Evolutionary conservation across 2,113 vertebrate genomes (phyloP).

Genomic region (Mesocricetus auratus): DNA sequence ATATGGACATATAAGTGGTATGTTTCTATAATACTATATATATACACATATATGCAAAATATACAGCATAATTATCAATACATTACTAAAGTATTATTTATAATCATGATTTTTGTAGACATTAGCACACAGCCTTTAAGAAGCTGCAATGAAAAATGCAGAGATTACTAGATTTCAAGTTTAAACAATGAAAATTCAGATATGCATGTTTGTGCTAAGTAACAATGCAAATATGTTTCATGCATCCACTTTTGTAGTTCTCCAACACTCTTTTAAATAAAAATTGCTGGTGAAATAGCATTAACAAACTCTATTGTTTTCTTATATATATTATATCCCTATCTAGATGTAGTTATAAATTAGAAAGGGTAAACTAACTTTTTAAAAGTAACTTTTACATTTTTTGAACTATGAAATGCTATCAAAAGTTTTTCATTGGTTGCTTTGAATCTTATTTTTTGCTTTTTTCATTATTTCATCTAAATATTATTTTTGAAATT

Average conservation of each 20-base stretch:
- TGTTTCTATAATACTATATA: slow-evolving; percentile 5
- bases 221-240: slow-evolving; percentile 15
- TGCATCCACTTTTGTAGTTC: not conserved
- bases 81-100: slow-evolving; percentile 15
- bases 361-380: slow-evolving; percentile 42
- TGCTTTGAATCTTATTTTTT: slow-evolving; percentile 7
- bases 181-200: slow-evolving; percentile 51
- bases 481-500: too few relatives aligned
- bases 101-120: not conserved
- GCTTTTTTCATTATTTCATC: too few relatives aligned
- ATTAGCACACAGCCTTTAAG: not conserved
- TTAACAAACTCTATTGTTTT: slow-evolving; percentile 54
- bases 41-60: not conserved
- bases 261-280: slow-evolving; percentile 23
- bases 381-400: slow-evolving; percentile 26
- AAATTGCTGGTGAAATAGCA: not conserved
- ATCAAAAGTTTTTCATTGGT: not conserved
- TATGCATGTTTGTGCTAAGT: slow-evolving; percentile 38
- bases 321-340: slow-evolving; percentile 47
- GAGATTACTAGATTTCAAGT: slow-evolving; percentile 25
- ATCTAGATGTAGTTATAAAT: slow-evolving; percentile 46
- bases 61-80: slow-evolving; percentile 1
- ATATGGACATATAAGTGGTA: not conserved
- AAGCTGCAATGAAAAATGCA: not conserved
- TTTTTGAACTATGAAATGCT: slow-evolving; percentile 51